These are phyloP conservation scores for Knipowitschia caucasica DNA, from an alignment of 2,797 vertebrate genomes.

Conservation along the genomic window DNA sequence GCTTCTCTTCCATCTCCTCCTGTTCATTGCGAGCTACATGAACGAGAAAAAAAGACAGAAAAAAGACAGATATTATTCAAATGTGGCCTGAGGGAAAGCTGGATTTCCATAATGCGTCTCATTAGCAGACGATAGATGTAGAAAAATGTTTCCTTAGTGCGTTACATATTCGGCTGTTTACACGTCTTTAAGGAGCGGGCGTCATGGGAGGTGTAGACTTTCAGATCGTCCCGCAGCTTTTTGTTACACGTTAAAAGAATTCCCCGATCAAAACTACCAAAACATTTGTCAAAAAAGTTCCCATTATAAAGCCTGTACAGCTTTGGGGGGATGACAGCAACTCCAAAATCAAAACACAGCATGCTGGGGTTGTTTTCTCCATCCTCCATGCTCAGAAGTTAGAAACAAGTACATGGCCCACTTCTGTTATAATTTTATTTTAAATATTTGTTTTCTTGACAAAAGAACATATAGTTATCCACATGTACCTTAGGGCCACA, in stretches of 20 bases:
- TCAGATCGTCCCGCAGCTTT: conserved; percentile 28
- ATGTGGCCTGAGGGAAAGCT: conserved; percentile 20
- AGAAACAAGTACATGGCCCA: too few relatives aligned
- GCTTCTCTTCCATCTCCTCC: conserved; percentile 96
- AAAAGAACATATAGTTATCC: too few relatives aligned
- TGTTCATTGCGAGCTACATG: conserved; percentile 92
- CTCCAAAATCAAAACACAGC: too few relatives aligned
- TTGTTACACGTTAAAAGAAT: conserved; percentile 20
- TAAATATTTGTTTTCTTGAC: too few relatives aligned
- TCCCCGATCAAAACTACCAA: background rate
- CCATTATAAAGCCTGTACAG: too few relatives aligned
- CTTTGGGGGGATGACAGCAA: too few relatives aligned
- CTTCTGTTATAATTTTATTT: too few relatives aligned
- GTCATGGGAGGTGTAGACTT: conserved; percentile 33
- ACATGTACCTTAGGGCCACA: too few relatives aligned
- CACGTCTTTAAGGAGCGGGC: conserved; percentile 36
- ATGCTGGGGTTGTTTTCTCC: too few relatives aligned
- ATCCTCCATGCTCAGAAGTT: too few relatives aligned
- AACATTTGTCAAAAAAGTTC: background rate
- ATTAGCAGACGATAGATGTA: conserved; percentile 32
- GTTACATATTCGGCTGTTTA: conserved; percentile 42
- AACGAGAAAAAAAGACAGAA: conserved; percentile 30
- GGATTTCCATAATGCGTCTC: conserved; percentile 40
- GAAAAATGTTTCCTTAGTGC: conserved; percentile 35
- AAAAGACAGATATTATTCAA: conserved; percentile 8